A percentile compares a stretch with the other conserved stretches of the same genome.
phyloP scores from a whole-genome alignment of 1,140 invertebrate genomes.

The Drosophila arawakana region DNA sequence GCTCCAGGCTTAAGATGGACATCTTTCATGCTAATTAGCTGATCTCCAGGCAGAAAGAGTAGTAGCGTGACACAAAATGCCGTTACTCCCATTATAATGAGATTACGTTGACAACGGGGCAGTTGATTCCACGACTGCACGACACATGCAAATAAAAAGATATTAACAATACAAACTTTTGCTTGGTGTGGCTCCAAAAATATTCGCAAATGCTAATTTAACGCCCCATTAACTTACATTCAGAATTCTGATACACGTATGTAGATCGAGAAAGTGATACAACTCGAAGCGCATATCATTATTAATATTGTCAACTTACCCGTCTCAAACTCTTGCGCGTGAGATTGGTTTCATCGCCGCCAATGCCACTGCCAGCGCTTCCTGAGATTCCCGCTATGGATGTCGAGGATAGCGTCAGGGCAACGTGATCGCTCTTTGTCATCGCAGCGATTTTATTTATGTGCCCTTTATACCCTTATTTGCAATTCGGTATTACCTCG shows the following conservation, averaged over 20 bases:
- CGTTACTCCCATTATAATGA: slow-evolving; percentile 87
- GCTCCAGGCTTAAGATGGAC: slow-evolving; percentile 31
- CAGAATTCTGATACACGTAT: slow-evolving; percentile 10
- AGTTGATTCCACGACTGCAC: slow-evolving; percentile 92
- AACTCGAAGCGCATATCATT: background rate
- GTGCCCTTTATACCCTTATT: background rate
- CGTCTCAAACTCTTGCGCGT: slow-evolving; percentile 71
- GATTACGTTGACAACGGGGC: slow-evolving; percentile 92
- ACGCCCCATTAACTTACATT: background rate
- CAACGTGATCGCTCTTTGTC: slow-evolving; percentile 73
- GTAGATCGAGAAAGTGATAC: background rate
- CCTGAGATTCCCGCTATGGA: slow-evolving; percentile 38
- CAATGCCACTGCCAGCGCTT: slow-evolving; percentile 33
- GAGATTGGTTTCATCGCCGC: slow-evolving; percentile 52
- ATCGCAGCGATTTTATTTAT: slow-evolving; percentile 22
- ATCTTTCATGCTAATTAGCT: slow-evolving; percentile 56
- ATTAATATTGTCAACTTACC: slow-evolving; percentile 49
- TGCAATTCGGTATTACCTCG: background rate
- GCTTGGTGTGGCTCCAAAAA: background rate
- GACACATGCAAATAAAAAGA: background rate
- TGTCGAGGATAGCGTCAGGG: slow-evolving; percentile 62
- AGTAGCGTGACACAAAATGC: slow-evolving; percentile 68
- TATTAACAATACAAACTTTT: background rate
- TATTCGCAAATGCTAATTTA: slow-evolving; percentile 6
- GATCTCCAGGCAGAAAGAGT: slow-evolving; percentile 69